phyloP scores from a whole-genome alignment of 1,140 invertebrate species.

The Formica selysi region DNA sequence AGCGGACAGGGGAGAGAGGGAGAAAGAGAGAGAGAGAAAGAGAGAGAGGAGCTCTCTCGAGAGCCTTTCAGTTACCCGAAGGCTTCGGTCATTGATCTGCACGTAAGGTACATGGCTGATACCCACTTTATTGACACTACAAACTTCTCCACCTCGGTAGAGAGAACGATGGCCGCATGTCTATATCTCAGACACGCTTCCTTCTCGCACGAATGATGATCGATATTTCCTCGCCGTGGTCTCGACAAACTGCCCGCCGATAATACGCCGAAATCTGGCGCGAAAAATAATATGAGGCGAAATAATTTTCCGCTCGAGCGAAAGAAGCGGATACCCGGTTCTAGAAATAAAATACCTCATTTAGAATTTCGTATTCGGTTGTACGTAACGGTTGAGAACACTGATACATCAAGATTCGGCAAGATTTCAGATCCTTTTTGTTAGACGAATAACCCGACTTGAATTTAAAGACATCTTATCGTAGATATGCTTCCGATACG shows the following conservation, averaged over 20 bases:
- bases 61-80: slow-evolving; percentile 77
- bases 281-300: slow-evolving; percentile 50
- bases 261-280: slow-evolving; percentile 27
- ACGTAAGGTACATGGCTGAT: slow-evolving; percentile 74
- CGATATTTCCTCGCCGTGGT: slow-evolving; percentile 45
- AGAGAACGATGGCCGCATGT: slow-evolving; percentile 41
- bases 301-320: slow-evolving; percentile 44
- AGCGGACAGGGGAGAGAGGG: neutral
- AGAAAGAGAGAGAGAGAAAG: slow-evolving; percentile 4
- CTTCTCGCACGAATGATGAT: slow-evolving; percentile 66
- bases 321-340: neutral
- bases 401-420: slow-evolving; percentile 55
- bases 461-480: slow-evolving; percentile 37
- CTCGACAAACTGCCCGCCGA: neutral
- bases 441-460: slow-evolving; percentile 69
- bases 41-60: slow-evolving; percentile 65
- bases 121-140: slow-evolving; percentile 76
- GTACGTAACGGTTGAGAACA: slow-evolving; percentile 13
- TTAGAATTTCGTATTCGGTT: slow-evolving; percentile 52
- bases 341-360: slow-evolving; percentile 45
- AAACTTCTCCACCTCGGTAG: slow-evolving; percentile 69
- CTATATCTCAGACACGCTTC: slow-evolving; percentile 50
- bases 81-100: slow-evolving; percentile 78
- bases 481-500: slow-evolving; percentile 43
- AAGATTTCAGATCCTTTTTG: slow-evolving; percentile 72